Evolutionary conservation across 2,113 vertebrate genomes (phyloP).

Genomic region (Asarcornis scutulata): DNA sequence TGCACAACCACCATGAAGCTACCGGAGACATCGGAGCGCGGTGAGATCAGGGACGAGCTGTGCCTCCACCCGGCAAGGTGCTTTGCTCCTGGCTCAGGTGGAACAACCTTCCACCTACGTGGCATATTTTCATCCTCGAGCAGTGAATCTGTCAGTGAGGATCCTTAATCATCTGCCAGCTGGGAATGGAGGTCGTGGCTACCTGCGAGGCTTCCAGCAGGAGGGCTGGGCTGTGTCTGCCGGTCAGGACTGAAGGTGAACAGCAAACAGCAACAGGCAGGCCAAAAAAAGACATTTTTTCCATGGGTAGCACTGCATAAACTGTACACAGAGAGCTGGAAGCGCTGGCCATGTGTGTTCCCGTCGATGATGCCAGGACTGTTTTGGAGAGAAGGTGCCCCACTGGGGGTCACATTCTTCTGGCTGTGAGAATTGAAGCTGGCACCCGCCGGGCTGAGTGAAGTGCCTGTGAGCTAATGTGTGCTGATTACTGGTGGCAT

Average conservation of each 20-base stretch:
- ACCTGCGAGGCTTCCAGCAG: too few relatives aligned
- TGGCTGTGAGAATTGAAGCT: neutral
- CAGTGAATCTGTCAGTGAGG: neutral
- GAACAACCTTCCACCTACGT: fast-evolving
- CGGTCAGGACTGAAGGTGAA: neutral
- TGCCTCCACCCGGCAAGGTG: fast-evolving
- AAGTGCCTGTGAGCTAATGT: neutral
- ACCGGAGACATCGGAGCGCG: neutral
- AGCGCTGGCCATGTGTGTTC: neutral
- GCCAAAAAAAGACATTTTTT: neutral
- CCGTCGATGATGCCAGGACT: neutral
- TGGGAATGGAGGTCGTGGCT: too few relatives aligned
- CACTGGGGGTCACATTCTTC: neutral
- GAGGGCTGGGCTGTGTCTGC: neutral
- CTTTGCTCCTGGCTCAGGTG: neutral
- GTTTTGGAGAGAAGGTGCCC: neutral
- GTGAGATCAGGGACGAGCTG: neutral
- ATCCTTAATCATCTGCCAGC: neutral
- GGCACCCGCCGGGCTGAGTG: neutral
- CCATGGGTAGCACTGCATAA: neutral
- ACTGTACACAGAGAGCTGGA: neutral
- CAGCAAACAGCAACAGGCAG: neutral
- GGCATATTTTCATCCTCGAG: neutral
- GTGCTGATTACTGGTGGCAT: neutral
- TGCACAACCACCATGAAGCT: neutral